Percentiles rank a stretch among this genome's conserved stretches.
phyloP scores from a whole-genome alignment of 2,113 vertebrate species.

The Chaetura pelagica region DNA sequence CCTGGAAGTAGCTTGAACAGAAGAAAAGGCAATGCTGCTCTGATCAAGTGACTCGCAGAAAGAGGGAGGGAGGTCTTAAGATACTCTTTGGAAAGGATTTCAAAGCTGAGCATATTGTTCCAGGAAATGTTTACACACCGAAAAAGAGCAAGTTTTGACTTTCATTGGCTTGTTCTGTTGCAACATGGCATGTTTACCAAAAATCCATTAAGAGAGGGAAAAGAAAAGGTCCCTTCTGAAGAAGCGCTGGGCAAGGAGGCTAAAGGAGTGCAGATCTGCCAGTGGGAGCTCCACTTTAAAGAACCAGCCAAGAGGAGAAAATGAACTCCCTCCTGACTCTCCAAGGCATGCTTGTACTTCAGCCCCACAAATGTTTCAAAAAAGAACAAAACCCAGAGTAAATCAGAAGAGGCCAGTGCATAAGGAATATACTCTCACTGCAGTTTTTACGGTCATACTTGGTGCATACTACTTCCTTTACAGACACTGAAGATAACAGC shows the following conservation, averaged over 20 bases:
- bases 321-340: neutral
- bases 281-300: neutral
- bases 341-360: neutral
- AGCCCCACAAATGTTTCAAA: neutral
- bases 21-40: slow-evolving; percentile 41
- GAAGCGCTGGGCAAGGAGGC: slow-evolving; percentile 8
- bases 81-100: slow-evolving; percentile 61
- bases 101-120: slow-evolving; percentile 64
- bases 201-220: slow-evolving; percentile 3
- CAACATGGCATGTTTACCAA: slow-evolving; percentile 37
- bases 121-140: slow-evolving; percentile 71
- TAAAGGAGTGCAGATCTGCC: neutral
- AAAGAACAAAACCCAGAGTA: neutral
- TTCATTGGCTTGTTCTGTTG: slow-evolving; percentile 58
- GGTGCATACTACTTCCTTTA: neutral
- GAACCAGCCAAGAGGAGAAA: neutral
- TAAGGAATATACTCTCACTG: neutral
- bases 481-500: neutral
- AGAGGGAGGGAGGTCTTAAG: slow-evolving; percentile 51
- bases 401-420: neutral
- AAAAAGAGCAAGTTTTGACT: slow-evolving; percentile 64
- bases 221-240: slow-evolving; percentile 31
- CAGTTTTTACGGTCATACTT: neutral
- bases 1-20: slow-evolving; percentile 38
- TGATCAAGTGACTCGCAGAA: slow-evolving; percentile 55